A percentile compares a stretch with the other conserved stretches of the same genome.
phyloP scores from a whole-genome alignment of 1,140 invertebrate genomes.

The Trinorchestia longiramus region DNA sequence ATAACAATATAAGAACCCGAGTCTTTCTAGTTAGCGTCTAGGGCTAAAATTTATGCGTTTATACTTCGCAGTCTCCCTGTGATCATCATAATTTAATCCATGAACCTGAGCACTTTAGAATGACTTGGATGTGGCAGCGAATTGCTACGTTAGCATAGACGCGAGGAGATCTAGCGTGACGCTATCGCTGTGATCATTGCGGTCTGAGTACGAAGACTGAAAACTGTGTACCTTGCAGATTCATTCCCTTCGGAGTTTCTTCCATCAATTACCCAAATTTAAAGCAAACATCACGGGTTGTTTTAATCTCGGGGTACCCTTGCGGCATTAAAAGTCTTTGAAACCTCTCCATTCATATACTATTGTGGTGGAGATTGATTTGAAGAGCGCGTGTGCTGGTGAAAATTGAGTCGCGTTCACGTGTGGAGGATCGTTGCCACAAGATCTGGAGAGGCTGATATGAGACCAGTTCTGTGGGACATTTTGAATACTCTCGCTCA shows the following conservation, averaged over 20 bases:
- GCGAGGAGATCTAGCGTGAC: no score
- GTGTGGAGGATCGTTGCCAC: background rate
- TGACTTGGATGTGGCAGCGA: no score
- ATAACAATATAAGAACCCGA: no score
- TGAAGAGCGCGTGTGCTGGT: background rate
- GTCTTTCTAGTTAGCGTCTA: no score
- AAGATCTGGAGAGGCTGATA: background rate
- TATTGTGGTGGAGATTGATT: background rate
- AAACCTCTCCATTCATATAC: no score
- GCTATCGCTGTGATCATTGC: no score
- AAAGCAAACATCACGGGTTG: background rate
- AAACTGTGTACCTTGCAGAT: background rate
- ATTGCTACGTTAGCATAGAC: no score
- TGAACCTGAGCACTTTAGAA: no score
- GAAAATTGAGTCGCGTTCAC: background rate
- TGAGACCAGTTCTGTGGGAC: background rate
- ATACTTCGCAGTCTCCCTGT: no score
- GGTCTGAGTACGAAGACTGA: background rate
- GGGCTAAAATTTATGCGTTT: no score
- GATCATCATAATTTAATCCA: no score
- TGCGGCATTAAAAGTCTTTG: no score
- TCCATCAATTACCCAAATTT: background rate
- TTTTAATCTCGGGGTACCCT: background rate
- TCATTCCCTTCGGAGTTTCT: background rate
- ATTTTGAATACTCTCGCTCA: background rate